Percentiles rank a stretch among this genome's conserved stretches.
Evolutionary conservation across 2,113 vertebrate species (phyloP).

Genomic region (Anseranas semipalmata): DNA sequence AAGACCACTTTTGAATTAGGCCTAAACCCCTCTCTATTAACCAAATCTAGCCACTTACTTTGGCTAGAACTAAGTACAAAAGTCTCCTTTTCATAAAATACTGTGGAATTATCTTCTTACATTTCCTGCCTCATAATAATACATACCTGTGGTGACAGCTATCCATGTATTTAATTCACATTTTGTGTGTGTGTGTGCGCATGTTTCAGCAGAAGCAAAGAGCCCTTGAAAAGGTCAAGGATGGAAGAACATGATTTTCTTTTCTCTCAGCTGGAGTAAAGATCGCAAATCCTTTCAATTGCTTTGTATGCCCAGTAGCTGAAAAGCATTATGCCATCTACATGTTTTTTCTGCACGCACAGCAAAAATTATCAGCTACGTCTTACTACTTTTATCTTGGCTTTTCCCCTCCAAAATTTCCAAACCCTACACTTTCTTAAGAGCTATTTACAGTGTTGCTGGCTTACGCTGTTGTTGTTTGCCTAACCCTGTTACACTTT

Average conservation of each 20-base stretch:
- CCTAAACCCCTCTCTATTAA: neutral
- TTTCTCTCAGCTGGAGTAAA: neutral
- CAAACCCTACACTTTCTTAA: neutral
- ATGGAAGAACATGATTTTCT: neutral
- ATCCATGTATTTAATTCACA: neutral
- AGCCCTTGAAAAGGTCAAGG: neutral
- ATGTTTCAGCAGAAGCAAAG: neutral
- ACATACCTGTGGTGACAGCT: neutral
- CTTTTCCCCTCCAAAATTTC: neutral
- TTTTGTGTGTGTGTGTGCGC: neutral
- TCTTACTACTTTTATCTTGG: neutral
- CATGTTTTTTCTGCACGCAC: neutral
- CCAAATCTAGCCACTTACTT: neutral
- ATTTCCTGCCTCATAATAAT: neutral
- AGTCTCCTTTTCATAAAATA: neutral
- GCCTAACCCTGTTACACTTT: neutral
- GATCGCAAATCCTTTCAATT: neutral
- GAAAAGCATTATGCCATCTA: neutral
- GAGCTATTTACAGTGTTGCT: neutral
- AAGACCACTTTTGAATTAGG: neutral
- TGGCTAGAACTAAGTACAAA: neutral
- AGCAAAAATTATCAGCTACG: neutral
- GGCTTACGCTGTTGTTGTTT: neutral
- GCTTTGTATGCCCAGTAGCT: neutral
- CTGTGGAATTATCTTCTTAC: no score